phyloP scores from a whole-genome alignment of 2,797 vertebrate species.

The Tragopan temminckii region DNA sequence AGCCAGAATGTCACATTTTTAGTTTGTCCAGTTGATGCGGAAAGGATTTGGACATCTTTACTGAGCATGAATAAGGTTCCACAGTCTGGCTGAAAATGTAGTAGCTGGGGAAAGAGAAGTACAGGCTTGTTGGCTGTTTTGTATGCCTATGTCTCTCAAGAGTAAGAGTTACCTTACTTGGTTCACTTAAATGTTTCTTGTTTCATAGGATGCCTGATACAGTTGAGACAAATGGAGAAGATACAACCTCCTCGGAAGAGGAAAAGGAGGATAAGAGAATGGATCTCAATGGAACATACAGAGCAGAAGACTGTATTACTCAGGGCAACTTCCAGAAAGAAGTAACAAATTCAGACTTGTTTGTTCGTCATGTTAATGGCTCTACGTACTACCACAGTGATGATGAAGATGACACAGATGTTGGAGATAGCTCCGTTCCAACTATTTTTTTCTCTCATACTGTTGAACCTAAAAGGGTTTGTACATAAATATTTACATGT shows the following conservation, averaged over 20 bases:
- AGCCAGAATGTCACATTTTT: background rate
- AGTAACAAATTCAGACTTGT: conserved; percentile 4
- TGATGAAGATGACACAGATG: conserved; percentile 78
- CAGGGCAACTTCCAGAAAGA: conserved; percentile 44
- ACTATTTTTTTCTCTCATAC: conserved; percentile 96
- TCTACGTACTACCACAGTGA: conserved; percentile 68
- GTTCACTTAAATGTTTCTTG: background rate
- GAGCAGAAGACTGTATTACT: conserved; percentile 25
- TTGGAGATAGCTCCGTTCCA: conserved; percentile 78
- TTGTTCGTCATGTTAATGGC: conserved; percentile 46
- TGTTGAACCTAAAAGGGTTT: conserved; percentile 95
- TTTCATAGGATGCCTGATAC: conserved; percentile 81
- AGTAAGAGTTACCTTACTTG: background rate
- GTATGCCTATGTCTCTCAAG: background rate
- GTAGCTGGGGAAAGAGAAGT: background rate
- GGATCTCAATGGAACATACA: conserved; percentile 39
- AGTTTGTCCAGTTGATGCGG: background rate
- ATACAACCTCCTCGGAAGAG: conserved; percentile 89
- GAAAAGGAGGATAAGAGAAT: conserved; percentile 82
- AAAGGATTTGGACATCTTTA: background rate
- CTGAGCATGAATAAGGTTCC: background rate
- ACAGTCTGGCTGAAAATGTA: background rate
- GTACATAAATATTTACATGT: conserved; percentile 69
- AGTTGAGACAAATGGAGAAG: conserved; percentile 85
- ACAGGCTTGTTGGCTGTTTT: background rate